Evolutionary conservation across 2,888 invertebrate genomes (phyloP), one percentile per base, ranked within the genome.

Genomic region (Nomada lathburiana): DNA sequence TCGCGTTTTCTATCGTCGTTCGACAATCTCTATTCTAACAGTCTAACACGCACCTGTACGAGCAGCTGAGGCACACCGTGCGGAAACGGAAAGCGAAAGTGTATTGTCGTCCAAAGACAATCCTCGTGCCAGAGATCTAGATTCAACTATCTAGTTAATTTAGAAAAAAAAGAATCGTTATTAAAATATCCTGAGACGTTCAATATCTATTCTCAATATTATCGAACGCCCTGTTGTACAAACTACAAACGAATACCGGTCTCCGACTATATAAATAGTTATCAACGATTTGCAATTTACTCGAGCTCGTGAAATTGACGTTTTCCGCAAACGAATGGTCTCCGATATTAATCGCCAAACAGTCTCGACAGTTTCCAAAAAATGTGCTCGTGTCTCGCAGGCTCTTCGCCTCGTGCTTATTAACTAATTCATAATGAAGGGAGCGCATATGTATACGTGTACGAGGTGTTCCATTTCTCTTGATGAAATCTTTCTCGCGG

Each of bases 401-500:
- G 7, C 36, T 36, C 36, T 36, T 36, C 36, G 0, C 36, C 36
- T 36, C 36, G 36, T 7, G 36, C 7, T 13, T 53, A 60, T 80
- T 76, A 67, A 71, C 55, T 55, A 71, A 80, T 80, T 70, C 80
- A n/a, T 42, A 23, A 63, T n/a, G n/a, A 74, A 53, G 26, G 26
- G n/a, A 68, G 62, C 50, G 13, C 53, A 53, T 1, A 7, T 36
- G 36, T 5, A 7, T 36, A 36, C 36, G 36, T 36, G 47, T 47
- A 47, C 50, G 26, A 50, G 29, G 11, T 36, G 80, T 80, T 65
- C 71, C 67, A 71, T 80, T 80, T 80, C 71, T 71, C 77, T 77
- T 55, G 77, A 60, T 55, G 76, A 71, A 80, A 67, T 53, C 67
- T 44, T 23, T 50, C 55, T 65, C 16, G 50, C 29, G 82, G 65